Percentiles rank a stretch among this genome's conserved stretches.
phyloP scores from a whole-genome alignment of 2,113 vertebrate species.

The Cyanoderma ruficeps region DNA sequence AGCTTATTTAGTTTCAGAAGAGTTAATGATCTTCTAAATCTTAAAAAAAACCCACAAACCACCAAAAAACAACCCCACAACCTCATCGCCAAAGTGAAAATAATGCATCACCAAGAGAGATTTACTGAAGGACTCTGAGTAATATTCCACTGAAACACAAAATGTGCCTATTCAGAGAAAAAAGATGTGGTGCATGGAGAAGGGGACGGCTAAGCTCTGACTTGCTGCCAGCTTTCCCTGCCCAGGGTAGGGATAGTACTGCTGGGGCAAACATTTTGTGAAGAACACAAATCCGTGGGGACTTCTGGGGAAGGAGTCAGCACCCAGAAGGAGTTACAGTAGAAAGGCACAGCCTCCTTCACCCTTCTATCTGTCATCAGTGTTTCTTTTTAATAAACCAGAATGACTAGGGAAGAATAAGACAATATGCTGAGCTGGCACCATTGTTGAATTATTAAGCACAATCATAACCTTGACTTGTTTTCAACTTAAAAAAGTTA shows the following conservation, averaged over 20 bases:
- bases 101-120: background rate
- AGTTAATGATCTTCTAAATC: background rate
- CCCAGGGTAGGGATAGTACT: background rate
- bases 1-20: background rate
- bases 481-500: constrained; percentile 38
- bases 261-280: background rate
- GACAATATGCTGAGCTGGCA: constrained; percentile 59
- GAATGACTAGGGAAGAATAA: constrained; percentile 39
- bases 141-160: constrained; percentile 12
- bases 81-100: constrained; percentile 9
- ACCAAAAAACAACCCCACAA: background rate
- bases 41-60: background rate
- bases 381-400: constrained; percentile 51
- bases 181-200: background rate
- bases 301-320: background rate
- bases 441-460: constrained; percentile 49
- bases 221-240: background rate
- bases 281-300: background rate
- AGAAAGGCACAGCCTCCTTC: constrained; percentile 27
- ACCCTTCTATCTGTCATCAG: background rate
- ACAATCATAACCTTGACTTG: constrained; percentile 63
- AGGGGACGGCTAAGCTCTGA: background rate
- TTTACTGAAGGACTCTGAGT: background rate
- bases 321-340: background rate
- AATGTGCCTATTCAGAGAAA: background rate